A percentile compares a stretch with the other conserved stretches of the same genome.
phyloP scores from a whole-genome alignment of 2,888 invertebrate genomes.

The Xestia sexstrigata region DNA sequence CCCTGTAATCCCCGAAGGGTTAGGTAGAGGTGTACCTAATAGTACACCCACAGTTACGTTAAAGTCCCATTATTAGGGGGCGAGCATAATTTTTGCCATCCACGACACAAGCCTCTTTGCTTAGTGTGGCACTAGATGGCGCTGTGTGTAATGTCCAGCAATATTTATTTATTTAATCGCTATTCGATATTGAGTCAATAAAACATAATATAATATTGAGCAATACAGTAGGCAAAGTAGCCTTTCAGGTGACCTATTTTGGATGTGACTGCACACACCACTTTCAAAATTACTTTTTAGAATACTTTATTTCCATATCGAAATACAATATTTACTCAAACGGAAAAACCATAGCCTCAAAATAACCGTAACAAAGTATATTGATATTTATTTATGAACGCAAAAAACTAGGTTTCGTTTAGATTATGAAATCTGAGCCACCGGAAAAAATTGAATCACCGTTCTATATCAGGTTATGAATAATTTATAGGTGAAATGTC shows the following conservation, averaged over 20 bases:
- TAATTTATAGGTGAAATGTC: constrained; percentile 34
- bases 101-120: too few species aligned
- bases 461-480: constrained; percentile 37
- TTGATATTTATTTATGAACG: constrained; percentile 31
- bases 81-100: too few species aligned
- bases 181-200: too few species aligned
- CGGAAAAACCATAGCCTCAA: constrained; percentile 2
- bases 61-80: too few species aligned
- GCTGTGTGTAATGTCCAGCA: too few species aligned
- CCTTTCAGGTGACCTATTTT: not conserved
- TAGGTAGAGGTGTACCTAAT: not conserved
- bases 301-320: not conserved
- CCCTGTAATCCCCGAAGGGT: not conserved
- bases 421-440: constrained; percentile 44
- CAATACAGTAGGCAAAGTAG: not conserved
- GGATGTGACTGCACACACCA: not conserved
- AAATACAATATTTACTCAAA: constrained; percentile 19
- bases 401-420: constrained; percentile 46
- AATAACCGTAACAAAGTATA: constrained; percentile 11
- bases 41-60: too few species aligned
- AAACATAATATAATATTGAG: too few species aligned
- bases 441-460: constrained; percentile 40
- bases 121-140: too few species aligned
- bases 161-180: too few species aligned
- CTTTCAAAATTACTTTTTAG: constrained; percentile 8